Base-by-base conservation (phyloP, 2,888 invertebrate species). In the Acanthosepion esculentum region DNA sequence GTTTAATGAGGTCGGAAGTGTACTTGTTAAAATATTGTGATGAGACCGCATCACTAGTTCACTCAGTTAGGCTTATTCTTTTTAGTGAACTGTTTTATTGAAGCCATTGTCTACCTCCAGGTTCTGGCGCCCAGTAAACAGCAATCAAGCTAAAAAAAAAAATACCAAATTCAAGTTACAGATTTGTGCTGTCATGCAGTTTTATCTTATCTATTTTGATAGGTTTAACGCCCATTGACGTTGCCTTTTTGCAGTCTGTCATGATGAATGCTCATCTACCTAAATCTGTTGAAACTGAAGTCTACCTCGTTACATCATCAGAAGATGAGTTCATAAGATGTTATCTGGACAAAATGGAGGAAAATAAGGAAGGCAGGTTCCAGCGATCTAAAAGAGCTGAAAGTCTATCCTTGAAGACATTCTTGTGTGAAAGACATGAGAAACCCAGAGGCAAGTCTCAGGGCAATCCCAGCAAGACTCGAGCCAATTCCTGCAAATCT, bases 261-360 rank as follows among this genome's bases (percentile, higher is more conserved):
- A 78, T 78, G 0, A n/a, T 18, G n/a, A 78, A 78, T n/a, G n/a
- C 78, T 33, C 33, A n/a, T 78, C n/a, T 78, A 18, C 2, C 78
- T 78, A 78, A n/a, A 78, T 15, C 15, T 78, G 78, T 78, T 6
- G 12, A 78, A 15, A n/a, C n/a, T n/a, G 78, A 78, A 78, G 78
- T 78, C n/a, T 78, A 78, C 78, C 78, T 78, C 12, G 33, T 78
- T 12, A 78, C 78, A 15, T n/a, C 78, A 78, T n/a, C 78, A 78
- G 78, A 78, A 33, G n/a, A 78, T n/a, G 78, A 78, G 78, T 78
- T 78, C 78, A 78, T 78, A n/a, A 78, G n/a, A n/a, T 78, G 78
- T 33, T 78, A 78, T 33, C 78, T 78, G n/a, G 78, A 78, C 12
- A 78, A 33, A 33, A 78, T 78, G 78, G 78, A 78, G 12, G n/a